Evolutionary conservation across 2,113 vertebrate species (phyloP).

Genomic region (Pachypanchax playfairii): DNA sequence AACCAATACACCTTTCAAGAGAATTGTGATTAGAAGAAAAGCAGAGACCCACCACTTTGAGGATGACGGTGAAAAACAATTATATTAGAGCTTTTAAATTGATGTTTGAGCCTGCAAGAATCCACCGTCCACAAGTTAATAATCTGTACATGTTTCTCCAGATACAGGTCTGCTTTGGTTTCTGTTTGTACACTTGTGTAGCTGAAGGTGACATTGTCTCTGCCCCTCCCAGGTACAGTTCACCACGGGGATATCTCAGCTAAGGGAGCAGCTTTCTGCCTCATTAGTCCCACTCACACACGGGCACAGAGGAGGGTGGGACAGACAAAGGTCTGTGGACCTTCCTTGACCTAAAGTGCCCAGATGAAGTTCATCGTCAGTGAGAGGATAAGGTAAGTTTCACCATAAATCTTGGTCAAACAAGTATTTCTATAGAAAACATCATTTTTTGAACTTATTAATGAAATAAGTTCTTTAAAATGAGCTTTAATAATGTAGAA

Average conservation of each 20-base stretch:
- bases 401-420: constrained; percentile 42
- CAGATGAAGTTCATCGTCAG: constrained; percentile 47
- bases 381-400: constrained; percentile 40
- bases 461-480: no score
- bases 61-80: constrained; percentile 35
- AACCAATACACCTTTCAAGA: constrained; percentile 38
- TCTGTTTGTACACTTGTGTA: constrained; percentile 46
- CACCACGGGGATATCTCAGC: constrained; percentile 61
- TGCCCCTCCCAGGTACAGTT: constrained; percentile 57
- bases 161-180: constrained; percentile 29
- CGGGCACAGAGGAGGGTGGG: constrained; percentile 48
- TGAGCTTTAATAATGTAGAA: no score
- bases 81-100: constrained; percentile 27
- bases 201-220: constrained; percentile 78
- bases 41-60: constrained; percentile 18
- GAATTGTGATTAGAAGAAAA: constrained; percentile 30
- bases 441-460: no score
- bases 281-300: constrained; percentile 71
- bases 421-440: constrained; percentile 16
- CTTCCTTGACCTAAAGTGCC: constrained; percentile 67
- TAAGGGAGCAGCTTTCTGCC: constrained; percentile 68
- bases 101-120: constrained; percentile 7
- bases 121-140: constrained; percentile 25
- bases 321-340: constrained; percentile 58
- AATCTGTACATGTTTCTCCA: constrained; percentile 21